Conservation (phyloP, 1,140 invertebrate species). For the Vanessa atalanta region DNA sequence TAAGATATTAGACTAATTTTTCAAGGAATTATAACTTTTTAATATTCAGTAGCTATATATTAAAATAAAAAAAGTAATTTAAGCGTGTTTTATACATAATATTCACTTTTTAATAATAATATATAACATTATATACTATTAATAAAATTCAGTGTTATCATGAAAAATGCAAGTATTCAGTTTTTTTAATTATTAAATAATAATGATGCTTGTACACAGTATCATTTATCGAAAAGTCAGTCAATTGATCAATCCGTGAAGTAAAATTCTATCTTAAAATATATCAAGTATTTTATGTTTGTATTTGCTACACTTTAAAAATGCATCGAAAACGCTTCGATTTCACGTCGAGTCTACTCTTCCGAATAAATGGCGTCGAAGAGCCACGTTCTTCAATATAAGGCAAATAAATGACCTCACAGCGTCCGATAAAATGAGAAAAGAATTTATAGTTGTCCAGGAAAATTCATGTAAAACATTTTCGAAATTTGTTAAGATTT, state of each 20-base stretch:
- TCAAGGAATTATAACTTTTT: no score
- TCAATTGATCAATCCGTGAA: not conserved
- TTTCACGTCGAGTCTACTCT: constrained; percentile 34
- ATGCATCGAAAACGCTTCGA: constrained; percentile 39
- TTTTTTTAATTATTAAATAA: no score
- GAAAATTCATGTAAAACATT: constrained; percentile 43
- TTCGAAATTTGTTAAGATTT: constrained; percentile 14
- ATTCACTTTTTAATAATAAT: no score
- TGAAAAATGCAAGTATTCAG: no score
- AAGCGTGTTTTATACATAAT: no score
- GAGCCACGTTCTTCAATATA: constrained; percentile 46
- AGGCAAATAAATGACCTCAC: constrained; percentile 51
- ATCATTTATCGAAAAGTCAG: not conserved
- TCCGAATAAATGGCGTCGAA: constrained; percentile 42
- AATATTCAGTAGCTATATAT: no score
- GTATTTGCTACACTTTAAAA: constrained; percentile 27
- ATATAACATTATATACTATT: no score
- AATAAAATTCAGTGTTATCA: no score
- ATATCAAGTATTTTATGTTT: constrained; percentile 7
- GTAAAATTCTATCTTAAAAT: not conserved
- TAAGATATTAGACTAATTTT: no score
- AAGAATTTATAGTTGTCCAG: constrained; percentile 51
- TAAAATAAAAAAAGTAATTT: no score
- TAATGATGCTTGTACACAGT: no score
- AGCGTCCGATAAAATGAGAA: constrained; percentile 51